Evolutionary conservation across 37 sponge, comb jelly and placozoan genomes (phyloP), one percentile per base, ranked within the genome.

Genomic region (Diacarnus erythraeanus): DNA sequence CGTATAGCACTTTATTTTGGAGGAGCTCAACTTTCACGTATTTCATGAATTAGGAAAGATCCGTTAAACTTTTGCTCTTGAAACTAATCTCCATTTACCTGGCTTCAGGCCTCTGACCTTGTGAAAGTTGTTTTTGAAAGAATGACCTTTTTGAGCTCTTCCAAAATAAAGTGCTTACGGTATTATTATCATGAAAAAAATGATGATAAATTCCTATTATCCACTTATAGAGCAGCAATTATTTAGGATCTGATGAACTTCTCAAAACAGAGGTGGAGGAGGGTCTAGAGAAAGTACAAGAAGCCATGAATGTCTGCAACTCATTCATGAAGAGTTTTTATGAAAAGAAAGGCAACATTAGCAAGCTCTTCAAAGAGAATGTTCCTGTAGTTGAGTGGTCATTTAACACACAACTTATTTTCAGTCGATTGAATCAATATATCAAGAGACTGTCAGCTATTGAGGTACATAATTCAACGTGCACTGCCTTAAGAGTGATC

Each of bases 241-340:
- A 31, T 30, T 10, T 65, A 17, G 66, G 34, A 65, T 39, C 92
- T 57, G 96, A 95, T 1, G 99, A 98, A 39, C 77, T 98, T 41
- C 81, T 98, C 36, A 80, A 81, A 30, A 78, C 83, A 61, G 99
- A 98, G 63, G 74, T 90, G 1, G 96, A 95, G 64, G 99, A 98
- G 42, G 96, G 94, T 0, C 73, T 93, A 29, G 94, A 90, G 81
- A 93, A 89, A 72, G 77, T 98, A 44, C 27, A 69, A 42, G 92
- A 93, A 30, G 88, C 91, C n/a, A 38, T 88, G 42, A 88, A 86
- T 37, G 79, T 89, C 27, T 93, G 97, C 77, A 67, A 69, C 47
- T 31, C 37, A 33, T 94, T 78, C 89, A 88, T 81, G 80, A 35
- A 57, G 0, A 35, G 27, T 38, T 97, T 78, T 60, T 58, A 44